phyloP scores from a whole-genome alignment of 2,797 vertebrate genomes.

The Enteromius trimaculatus region DNA sequence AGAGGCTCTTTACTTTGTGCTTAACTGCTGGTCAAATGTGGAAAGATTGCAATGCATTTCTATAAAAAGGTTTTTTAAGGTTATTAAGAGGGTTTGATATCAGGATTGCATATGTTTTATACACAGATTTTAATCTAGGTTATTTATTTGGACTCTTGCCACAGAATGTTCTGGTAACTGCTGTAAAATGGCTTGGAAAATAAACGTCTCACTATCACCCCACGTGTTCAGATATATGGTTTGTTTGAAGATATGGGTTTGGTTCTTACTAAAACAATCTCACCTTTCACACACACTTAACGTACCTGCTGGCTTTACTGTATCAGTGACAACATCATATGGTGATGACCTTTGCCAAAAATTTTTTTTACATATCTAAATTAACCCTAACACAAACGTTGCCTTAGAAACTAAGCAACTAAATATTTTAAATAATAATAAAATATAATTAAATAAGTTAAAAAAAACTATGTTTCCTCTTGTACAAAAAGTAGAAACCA shows the following conservation, averaged over 20 bases:
- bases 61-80: conserved; percentile 17
- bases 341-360: neutral
- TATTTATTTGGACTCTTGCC: conserved; percentile 59
- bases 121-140: conserved; percentile 44
- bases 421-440: neutral
- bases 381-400: no score
- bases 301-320: neutral
- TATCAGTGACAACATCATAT: neutral
- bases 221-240: conserved; percentile 30
- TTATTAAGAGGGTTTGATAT: conserved; percentile 4
- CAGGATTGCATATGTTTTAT: conserved; percentile 43
- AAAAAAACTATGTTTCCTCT: neutral
- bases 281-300: neutral
- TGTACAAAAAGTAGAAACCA: neutral
- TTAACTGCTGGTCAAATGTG: conserved; percentile 45
- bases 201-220: conserved; percentile 52
- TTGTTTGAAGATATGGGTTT: neutral
- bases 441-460: neutral
- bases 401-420: neutral
- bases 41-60: conserved; percentile 7
- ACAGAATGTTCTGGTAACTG: conserved; percentile 52
- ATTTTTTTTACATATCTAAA: neutral
- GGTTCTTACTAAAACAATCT: neutral
- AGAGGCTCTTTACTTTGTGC: conserved; percentile 47
- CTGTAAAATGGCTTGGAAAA: conserved; percentile 45